Evolutionary conservation across 2,113 vertebrate genomes (phyloP).

Genomic region (Muscicapa adusta): DNA sequence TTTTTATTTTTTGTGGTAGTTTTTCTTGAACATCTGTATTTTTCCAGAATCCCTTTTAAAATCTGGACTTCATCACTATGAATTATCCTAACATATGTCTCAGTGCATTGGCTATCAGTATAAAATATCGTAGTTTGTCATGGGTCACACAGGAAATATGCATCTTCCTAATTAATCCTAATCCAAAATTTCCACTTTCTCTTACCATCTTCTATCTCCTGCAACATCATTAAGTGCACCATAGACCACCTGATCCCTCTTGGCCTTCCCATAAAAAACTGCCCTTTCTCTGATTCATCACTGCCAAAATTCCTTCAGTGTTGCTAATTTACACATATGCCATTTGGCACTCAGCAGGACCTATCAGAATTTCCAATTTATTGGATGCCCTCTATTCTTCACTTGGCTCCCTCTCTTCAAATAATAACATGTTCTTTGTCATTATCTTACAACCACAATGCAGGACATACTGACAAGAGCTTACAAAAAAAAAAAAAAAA

Average conservation of each 20-base stretch:
- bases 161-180: not conserved
- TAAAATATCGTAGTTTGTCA: not conserved
- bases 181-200: not conserved
- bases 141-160: not conserved
- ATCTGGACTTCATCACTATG: not conserved
- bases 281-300: not conserved
- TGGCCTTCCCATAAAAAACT: not conserved
- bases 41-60: not conserved
- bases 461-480: not conserved
- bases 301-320: not conserved
- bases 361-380: constrained; percentile 10
- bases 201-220: not conserved
- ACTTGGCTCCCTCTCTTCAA: not conserved
- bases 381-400: constrained; percentile 7
- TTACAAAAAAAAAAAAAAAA: not conserved
- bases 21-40: not conserved
- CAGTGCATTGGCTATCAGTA: not conserved
- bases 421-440: not conserved
- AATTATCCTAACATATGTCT: not conserved
- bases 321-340: not conserved
- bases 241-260: not conserved
- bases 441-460: not conserved
- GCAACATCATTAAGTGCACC: not conserved
- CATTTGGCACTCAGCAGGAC: constrained; percentile 21
- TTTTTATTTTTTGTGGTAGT: not conserved